Base-by-base conservation (phyloP, 2,113 vertebrate species). In the Dicerorhinus sumatrensis region DNA sequence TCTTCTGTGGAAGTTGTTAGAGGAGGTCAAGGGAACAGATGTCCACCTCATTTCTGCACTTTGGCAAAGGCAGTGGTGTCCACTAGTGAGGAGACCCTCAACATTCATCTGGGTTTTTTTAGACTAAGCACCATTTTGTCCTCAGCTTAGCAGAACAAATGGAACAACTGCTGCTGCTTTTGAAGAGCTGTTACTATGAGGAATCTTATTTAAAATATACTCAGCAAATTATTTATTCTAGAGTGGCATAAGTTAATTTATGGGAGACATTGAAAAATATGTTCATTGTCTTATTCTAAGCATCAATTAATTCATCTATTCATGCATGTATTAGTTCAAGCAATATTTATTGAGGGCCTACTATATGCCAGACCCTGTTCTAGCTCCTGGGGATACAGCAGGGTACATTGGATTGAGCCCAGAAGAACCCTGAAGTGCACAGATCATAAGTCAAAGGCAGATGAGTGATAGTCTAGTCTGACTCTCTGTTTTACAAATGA, bases 221-320 rank as follows among this genome's bases (percentile, higher is more conserved):
- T 63, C 39, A 73, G 69, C 70, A 96, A 87, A 75, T 88, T 63
- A 67, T 82, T 97, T 85, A 88, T 89, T 96, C 81, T 36, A 84
- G 56, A 85, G 4, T 77, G 31, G 9, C 14, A 87, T 72, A 89
- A 63, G 56, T 84, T 90, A 92, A 96, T 87, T 95, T 73, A 95
- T 36, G 31, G 18, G 88, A 75, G 48, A 83, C 54, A 84, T 16
- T 83, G 63, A 79, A 89, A 89, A 95, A 93, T 84, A 18, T 42
- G 54, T 31, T 80, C 18, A 62, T 88, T 93, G 67, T 56, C 51
- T 83, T 93, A 93, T 79, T 91, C 51, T 88, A 62, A 80, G 25
- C 31, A 93, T 67, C 16, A 54, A 56, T 79, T 84, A 60, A 16
- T 67, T 72, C n/a, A 76, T 33, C 10, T 39, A 90, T 42, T 89